Percentiles rank a stretch among this genome's conserved stretches.
These are phyloP conservation scores for Eupelmus urozonus DNA, from an alignment of 2,888 invertebrate species.

Conservation along the genomic window DNA sequence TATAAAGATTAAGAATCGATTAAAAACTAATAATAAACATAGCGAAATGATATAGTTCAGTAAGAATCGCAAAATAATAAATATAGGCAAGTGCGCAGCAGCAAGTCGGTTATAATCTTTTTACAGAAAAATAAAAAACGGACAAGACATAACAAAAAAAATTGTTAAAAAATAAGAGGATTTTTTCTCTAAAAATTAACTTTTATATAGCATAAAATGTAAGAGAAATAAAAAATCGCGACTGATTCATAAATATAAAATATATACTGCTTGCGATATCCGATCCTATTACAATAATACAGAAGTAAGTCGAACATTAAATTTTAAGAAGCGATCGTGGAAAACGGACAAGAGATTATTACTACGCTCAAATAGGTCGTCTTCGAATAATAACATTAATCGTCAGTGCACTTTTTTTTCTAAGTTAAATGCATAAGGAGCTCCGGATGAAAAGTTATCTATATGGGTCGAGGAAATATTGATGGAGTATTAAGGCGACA, in stretches of 20 bases:
- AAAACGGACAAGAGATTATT: background rate
- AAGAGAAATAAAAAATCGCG: conserved; percentile 57
- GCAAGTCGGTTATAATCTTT: conserved; percentile 54
- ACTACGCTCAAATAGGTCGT: conserved; percentile 36
- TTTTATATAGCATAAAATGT: conserved; percentile 61
- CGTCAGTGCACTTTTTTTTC: conserved; percentile 39
- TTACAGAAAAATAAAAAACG: conserved; percentile 39
- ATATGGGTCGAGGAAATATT: conserved; percentile 39
- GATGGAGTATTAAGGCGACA: conserved; percentile 29
- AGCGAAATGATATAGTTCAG: conserved; percentile 23
- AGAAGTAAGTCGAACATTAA: conserved; percentile 52
- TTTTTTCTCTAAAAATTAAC: conserved; percentile 62
- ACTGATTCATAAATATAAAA: conserved; percentile 61
- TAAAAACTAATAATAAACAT: conserved; percentile 37
- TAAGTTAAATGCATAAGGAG: conserved; percentile 38
- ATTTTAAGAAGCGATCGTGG: conserved; percentile 49
- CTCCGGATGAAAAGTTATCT: conserved; percentile 18
- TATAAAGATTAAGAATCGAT: conserved; percentile 29
- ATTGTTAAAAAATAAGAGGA: conserved; percentile 58
- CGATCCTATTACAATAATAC: conserved; percentile 63
- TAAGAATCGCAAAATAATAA: conserved; percentile 5
- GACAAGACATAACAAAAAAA: conserved; percentile 40
- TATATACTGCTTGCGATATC: conserved; percentile 63
- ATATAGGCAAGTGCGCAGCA: conserved; percentile 36
- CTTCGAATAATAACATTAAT: conserved; percentile 38